Evolutionary conservation across 2,797 vertebrate genomes (phyloP).

Genomic region (Oryzias dopingdopingensis): DNA sequence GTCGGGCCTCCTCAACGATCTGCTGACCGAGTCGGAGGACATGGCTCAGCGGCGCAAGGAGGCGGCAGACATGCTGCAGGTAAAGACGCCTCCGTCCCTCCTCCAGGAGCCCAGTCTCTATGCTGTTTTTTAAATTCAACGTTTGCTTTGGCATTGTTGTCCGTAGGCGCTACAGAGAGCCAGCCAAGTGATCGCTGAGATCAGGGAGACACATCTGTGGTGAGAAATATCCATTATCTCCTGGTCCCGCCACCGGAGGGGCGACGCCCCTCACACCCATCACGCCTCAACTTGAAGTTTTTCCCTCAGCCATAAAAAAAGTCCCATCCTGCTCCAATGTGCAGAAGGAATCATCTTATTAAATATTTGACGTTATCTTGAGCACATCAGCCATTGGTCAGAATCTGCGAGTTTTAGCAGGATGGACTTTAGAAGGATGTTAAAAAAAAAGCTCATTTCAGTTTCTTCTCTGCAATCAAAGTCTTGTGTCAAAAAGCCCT

Average conservation of each 20-base stretch:
- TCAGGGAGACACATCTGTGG: constrained; percentile 97
- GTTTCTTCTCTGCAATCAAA: constrained; percentile 25
- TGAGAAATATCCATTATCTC: constrained; percentile 68
- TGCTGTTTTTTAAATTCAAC: not conserved
- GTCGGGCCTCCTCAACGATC: constrained; percentile 89
- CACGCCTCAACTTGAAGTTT: constrained; percentile 36
- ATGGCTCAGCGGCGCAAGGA: constrained; percentile 98
- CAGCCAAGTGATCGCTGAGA: constrained; percentile 96
- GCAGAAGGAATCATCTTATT: constrained; percentile 50
- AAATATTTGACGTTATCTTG: constrained; percentile 23
- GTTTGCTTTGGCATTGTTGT: constrained; percentile 3
- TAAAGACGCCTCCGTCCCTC: constrained; percentile 41
- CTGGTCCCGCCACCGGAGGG: constrained; percentile 21
- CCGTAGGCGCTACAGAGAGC: constrained; percentile 90
- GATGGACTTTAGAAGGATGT: constrained; percentile 26
- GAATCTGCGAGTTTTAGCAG: constrained; percentile 25
- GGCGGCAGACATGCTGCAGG: constrained; percentile 97
- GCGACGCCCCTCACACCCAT: constrained; percentile 22
- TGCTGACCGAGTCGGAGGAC: constrained; percentile 96
- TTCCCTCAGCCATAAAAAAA: constrained; percentile 64
- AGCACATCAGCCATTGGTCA: constrained; percentile 19
- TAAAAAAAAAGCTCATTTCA: constrained; percentile 6
- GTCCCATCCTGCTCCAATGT: constrained; percentile 53
- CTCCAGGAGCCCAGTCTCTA: not conserved
- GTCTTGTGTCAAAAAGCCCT: constrained; percentile 34